Evolutionary conservation across 2,888 invertebrate genomes (phyloP), one percentile per base, ranked within the genome.

Genomic region (Hyppa rectilinea): DNA sequence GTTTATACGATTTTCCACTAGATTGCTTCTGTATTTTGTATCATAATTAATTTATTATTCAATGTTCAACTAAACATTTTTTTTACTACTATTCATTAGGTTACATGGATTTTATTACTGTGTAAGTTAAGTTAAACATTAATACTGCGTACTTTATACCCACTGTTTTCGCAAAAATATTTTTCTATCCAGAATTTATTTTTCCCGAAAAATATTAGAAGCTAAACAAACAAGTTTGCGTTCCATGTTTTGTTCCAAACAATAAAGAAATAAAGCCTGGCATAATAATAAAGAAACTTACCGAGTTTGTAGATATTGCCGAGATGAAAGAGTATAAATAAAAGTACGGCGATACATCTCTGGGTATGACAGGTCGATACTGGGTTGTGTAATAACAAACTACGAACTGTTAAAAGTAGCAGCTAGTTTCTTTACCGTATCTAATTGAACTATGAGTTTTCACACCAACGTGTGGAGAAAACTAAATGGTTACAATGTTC

Each of bases 211-310:
- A 74, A 78, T 71, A 82, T 80, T 64, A 62, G 75, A 81, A 59
- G 64, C 71, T 53, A 77, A 82, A 82, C 82, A 85, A 85, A 85
- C 84, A 85, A 83, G 72, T 83, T 81, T 69, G 56, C 45, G 53
- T 64, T 75, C 70, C 65, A 77, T 78, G 80, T 83, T 85, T 85
- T 85, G 75, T 72, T 75, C 77, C 75, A 69, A 85, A 84, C 82
- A 81, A 82, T 85, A 85, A 85, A 85, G 84, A 78, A 77, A 85
- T 85, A 85, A 85, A 85, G 77, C 76, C 82, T 55, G 77, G 79
- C 77, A 84, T 85, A 79, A 85, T 85, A 85, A 82, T 83, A 85
- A 85, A 85, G 82, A 83, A 85, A 85, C 85, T 85, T 85, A 82
- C 82, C 77, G 69, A 85, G 82, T 83, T 85, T 71, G 85, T 79